phyloP scores from a whole-genome alignment of 2,113 vertebrate species.

The Chamaetylas fuelleborni region DNA sequence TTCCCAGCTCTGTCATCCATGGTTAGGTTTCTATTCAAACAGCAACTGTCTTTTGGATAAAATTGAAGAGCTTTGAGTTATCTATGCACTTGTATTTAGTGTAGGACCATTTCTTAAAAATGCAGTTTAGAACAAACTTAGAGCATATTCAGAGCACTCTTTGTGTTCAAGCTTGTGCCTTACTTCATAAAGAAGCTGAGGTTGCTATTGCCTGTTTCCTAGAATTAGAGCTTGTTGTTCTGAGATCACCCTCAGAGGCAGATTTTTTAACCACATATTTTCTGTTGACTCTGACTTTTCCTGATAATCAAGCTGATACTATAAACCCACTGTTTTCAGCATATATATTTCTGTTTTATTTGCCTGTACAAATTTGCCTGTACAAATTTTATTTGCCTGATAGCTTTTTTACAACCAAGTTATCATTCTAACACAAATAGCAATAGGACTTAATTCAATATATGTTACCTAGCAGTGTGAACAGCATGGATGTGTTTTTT shows the following conservation, averaged over 20 bases:
- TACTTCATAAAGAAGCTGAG: not conserved
- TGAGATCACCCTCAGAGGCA: not conserved
- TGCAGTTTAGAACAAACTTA: not conserved
- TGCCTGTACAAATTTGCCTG: not conserved
- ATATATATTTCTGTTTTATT: not conserved
- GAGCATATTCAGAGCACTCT: not conserved
- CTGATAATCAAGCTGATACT: not conserved
- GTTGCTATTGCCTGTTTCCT: not conserved
- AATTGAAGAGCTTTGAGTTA: not conserved
- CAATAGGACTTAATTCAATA: not conserved
- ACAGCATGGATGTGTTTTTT: not conserved
- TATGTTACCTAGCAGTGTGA: not conserved
- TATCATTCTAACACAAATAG: not conserved
- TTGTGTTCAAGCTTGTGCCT: not conserved
- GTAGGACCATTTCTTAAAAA: not conserved
- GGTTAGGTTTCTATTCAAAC: not conserved
- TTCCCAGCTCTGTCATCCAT: not conserved
- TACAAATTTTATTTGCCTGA: too few relatives aligned
- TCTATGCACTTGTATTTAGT: not conserved
- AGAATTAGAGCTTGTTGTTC: not conserved
- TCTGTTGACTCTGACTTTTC: not conserved
- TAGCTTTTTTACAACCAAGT: not conserved
- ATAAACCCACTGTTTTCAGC: not conserved
- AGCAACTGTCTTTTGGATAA: not conserved
- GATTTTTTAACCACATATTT: not conserved